These are phyloP conservation scores for Platerodrilus igneus DNA, from an alignment of 2,888 invertebrate species.

Conservation along the genomic window DNA sequence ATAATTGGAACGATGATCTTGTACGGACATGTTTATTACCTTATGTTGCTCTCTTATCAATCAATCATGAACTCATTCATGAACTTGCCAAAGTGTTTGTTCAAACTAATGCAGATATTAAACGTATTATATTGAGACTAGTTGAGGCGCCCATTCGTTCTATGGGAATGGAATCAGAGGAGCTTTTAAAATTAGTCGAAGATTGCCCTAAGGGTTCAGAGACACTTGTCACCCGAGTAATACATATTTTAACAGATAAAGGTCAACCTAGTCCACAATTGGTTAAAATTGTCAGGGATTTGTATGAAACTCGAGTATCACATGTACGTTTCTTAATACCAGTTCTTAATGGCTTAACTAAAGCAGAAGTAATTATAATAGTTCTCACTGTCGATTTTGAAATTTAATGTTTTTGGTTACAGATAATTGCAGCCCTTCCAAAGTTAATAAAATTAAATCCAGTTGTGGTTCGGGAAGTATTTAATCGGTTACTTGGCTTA, in stretches of 20 bases:
- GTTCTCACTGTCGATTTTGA: not conserved
- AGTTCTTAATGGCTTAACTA: slow-evolving; percentile 85
- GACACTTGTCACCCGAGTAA: slow-evolving; percentile 88
- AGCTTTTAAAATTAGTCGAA: slow-evolving; percentile 76
- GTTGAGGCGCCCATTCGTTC: slow-evolving; percentile 68
- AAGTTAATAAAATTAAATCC: slow-evolving; percentile 93
- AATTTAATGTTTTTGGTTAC: slow-evolving; percentile 23
- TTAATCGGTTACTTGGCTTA: slow-evolving; percentile 79
- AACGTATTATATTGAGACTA: slow-evolving; percentile 79
- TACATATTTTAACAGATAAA: slow-evolving; percentile 94
- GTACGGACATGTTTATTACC: slow-evolving; percentile 82
- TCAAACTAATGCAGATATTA: slow-evolving; percentile 78
- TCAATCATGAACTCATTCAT: slow-evolving; percentile 71
- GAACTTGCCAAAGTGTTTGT: slow-evolving; percentile 83
- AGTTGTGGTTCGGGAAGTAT: slow-evolving; percentile 88
- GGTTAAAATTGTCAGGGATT: slow-evolving; percentile 81
- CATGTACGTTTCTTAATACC: slow-evolving; percentile 97
- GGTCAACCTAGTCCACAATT: slow-evolving; percentile 76
- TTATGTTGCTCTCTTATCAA: slow-evolving; percentile 75
- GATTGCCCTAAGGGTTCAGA: slow-evolving; percentile 94
- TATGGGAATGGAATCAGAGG: slow-evolving; percentile 78
- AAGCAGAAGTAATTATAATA: slow-evolving; percentile 66
- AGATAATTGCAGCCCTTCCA: slow-evolving; percentile 73
- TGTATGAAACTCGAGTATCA: slow-evolving; percentile 88
- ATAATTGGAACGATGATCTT: slow-evolving; percentile 81